Percentiles rank a stretch among this genome's conserved stretches.
Evolutionary conservation across 2,888 invertebrate genomes (phyloP).

Genomic region (Synanthedon andrenaeformis): DNA sequence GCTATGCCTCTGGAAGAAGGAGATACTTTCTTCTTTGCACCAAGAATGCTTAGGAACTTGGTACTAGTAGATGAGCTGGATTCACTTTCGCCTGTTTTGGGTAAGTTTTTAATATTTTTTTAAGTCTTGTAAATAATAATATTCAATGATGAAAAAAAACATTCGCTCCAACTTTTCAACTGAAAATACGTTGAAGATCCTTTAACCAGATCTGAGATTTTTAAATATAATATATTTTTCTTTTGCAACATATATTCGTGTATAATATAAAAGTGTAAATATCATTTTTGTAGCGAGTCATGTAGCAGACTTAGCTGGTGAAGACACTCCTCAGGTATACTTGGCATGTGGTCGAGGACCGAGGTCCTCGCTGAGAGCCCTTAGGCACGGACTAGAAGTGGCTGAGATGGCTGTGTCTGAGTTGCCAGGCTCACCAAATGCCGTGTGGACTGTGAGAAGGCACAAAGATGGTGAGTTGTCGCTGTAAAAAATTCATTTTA

Average conservation of each 20-base stretch:
- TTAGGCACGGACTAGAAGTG: conserved; percentile 97
- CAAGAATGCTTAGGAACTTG: conserved; percentile 91
- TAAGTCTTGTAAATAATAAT: neutral
- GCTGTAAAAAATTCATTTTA: no score
- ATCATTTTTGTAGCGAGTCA: conserved; percentile 71
- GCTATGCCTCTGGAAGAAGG: conserved; percentile 99
- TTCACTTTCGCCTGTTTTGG: conserved; percentile 92
- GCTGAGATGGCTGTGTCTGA: conserved; percentile 99
- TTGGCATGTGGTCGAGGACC: conserved; percentile 96
- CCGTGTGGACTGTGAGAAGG: conserved; percentile 98
- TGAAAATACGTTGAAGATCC: conserved; percentile 47
- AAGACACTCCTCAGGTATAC: conserved; percentile 98
- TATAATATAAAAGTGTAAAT: neutral
- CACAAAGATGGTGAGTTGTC: conserved; percentile 91
- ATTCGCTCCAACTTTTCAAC: conserved; percentile 50
- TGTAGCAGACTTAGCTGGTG: conserved; percentile 95
- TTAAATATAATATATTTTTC: neutral
- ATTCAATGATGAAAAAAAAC: conserved; percentile 8
- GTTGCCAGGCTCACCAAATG: conserved; percentile 99
- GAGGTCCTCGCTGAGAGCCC: conserved; percentile 89
- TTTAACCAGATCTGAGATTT: conserved; percentile 18
- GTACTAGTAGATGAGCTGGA: conserved; percentile 98
- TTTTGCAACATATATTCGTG: neutral
- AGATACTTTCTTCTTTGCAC: conserved; percentile 98
- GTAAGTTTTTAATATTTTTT: conserved; percentile 35